phyloP scores from a whole-genome alignment of 2,113 vertebrate genomes.

The Pionites leucogaster region DNA sequence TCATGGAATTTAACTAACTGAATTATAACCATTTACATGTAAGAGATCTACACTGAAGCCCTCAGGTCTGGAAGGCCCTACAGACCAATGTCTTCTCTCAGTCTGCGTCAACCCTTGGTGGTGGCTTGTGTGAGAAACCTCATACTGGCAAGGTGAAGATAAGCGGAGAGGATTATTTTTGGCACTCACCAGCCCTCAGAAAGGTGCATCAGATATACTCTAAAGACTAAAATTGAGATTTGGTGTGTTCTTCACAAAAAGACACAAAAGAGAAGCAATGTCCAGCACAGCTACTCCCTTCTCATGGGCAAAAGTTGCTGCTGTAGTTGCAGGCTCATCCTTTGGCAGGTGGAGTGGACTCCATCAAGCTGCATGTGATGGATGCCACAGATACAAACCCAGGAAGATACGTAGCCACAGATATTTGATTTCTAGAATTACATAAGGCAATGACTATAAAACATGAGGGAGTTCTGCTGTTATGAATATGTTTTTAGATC shows the following conservation, averaged over 20 bases:
- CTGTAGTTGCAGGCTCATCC: neutral
- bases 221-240: neutral
- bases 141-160: neutral
- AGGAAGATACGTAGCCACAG: neutral
- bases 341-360: fast-evolving
- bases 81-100: neutral
- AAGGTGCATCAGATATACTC: neutral
- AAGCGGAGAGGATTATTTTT: neutral
- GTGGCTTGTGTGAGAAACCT: neutral
- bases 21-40: neutral
- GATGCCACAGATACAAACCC: neutral
- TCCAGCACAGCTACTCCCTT: neutral
- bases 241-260: neutral
- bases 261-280: neutral
- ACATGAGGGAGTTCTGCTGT: neutral
- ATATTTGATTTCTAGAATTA: neutral
- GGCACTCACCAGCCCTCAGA: neutral
- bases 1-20: conserved; percentile 20
- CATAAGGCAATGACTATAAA: neutral
- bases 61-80: neutral
- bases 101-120: neutral
- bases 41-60: neutral
- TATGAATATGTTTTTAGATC: neutral
- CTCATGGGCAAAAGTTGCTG: neutral
- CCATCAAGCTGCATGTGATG: neutral